Percentiles rank a stretch among this genome's conserved stretches.
Evolutionary conservation across 2,113 vertebrate genomes (phyloP).

Genomic region (Bubo bubo): DNA sequence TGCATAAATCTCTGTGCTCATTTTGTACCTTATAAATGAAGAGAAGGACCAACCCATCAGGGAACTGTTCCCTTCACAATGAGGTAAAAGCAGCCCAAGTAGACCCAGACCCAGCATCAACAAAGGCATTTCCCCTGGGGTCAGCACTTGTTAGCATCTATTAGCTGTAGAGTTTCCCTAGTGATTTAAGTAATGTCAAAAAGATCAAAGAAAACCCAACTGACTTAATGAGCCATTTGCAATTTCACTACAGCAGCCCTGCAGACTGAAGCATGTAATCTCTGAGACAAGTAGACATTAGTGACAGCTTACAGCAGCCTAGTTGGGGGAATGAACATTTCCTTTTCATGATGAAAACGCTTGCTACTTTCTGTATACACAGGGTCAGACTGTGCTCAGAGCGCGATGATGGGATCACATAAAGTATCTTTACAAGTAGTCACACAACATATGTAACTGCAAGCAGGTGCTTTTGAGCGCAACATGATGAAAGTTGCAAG

Average conservation of each 20-base stretch:
- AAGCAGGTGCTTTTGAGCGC: not conserved
- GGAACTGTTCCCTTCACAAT: not conserved
- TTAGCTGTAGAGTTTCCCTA: constrained; percentile 25
- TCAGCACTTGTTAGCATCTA: not conserved
- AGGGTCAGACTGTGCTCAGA: not conserved
- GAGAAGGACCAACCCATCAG: not conserved
- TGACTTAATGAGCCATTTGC: constrained; percentile 38
- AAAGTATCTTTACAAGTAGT: not conserved
- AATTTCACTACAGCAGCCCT: not conserved
- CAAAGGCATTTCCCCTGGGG: not conserved
- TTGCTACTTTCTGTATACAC: not conserved
- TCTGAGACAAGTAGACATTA: constrained; percentile 2
- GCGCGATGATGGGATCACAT: not conserved
- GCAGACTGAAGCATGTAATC: constrained; percentile 18
- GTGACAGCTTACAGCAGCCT: not conserved
- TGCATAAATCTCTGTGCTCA: not conserved
- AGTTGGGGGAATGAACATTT: not conserved
- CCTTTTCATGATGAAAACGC: not conserved
- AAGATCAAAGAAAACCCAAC: constrained; percentile 41
- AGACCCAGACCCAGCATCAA: not conserved
- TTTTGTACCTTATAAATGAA: not conserved
- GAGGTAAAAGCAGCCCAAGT: not conserved
- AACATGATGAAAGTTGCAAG: not conserved
- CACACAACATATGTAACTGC: not conserved
- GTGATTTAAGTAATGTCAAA: constrained; percentile 2